phyloP scores from a whole-genome alignment of 2,797 vertebrate genomes.

The Poeciliopsis gracilis region DNA sequence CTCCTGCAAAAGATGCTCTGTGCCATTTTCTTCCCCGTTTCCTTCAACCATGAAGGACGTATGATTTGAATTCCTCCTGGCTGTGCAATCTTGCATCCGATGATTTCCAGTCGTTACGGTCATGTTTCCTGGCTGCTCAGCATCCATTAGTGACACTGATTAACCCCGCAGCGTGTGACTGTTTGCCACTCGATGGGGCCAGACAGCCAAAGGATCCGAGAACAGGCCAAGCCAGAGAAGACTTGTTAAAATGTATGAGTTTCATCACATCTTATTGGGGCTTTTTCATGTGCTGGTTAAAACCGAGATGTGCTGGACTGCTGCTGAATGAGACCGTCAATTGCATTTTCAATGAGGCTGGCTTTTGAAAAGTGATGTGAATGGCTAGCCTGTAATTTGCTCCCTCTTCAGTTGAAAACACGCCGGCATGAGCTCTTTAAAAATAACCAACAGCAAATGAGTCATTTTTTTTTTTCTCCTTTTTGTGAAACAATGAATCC shows the following conservation, averaged over 20 bases:
- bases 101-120: constrained; percentile 65
- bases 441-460: constrained; percentile 7
- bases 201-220: constrained; percentile 52
- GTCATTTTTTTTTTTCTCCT: neutral
- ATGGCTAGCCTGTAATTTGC: constrained; percentile 26
- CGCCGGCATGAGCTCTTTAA: neutral
- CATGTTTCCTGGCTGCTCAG: constrained; percentile 56
- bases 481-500: neutral
- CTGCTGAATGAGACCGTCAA: constrained; percentile 57
- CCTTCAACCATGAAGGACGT: constrained; percentile 26
- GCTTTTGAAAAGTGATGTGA: constrained; percentile 43
- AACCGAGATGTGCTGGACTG: constrained; percentile 41
- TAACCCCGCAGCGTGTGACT: constrained; percentile 67
- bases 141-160: constrained; percentile 77
- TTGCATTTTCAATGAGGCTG: constrained; percentile 53
- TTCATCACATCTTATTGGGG: constrained; percentile 70
- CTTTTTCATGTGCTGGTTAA: constrained; percentile 70
- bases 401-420: constrained; percentile 10
- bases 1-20: constrained; percentile 10
- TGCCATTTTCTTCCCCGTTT: constrained; percentile 18
- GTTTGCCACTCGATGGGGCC: constrained; percentile 53
- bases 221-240: constrained; percentile 31
- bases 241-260: constrained; percentile 76
- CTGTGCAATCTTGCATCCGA: constrained; percentile 51
- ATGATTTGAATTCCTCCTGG: constrained; percentile 69